These are phyloP conservation scores for Erpetoichthys calabaricus DNA, from an alignment of 2,797 vertebrate species.

Conservation along the genomic window DNA sequence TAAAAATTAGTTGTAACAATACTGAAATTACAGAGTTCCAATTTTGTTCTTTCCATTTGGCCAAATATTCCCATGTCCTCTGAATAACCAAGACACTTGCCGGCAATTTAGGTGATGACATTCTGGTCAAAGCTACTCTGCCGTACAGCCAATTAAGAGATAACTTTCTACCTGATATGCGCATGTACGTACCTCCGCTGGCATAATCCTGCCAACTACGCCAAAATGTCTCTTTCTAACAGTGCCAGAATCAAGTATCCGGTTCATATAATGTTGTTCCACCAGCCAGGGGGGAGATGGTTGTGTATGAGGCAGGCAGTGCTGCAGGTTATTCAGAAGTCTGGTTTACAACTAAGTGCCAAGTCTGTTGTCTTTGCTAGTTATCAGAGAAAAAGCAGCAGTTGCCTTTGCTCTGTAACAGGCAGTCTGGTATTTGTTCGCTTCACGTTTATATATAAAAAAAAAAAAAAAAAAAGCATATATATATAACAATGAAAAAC, in stretches of 20 bases:
- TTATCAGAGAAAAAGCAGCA: conserved; percentile 33
- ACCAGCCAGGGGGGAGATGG: background rate
- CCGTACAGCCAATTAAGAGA: no score
- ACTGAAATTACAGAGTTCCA: background rate
- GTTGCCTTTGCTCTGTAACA: conserved; percentile 40
- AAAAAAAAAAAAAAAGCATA: background rate
- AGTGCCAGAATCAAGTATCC: no score
- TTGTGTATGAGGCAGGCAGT: conserved; percentile 12
- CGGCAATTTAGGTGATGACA: no score
- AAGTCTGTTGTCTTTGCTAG: conserved; percentile 20
- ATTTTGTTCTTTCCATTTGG: conserved; percentile 22
- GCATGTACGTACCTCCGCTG: no score
- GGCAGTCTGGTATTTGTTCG: conserved; percentile 51
- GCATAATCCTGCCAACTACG: no score
- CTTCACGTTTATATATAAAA: conserved; percentile 9
- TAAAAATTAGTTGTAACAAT: conserved; percentile 10
- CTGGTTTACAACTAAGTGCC: conserved; percentile 9
- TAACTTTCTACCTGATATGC: no score
- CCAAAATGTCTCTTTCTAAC: no score
- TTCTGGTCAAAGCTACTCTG: no score
- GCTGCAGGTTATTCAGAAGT: conserved; percentile 42
- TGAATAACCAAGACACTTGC: conserved; percentile 33
- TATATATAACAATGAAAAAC: conserved; percentile 35
- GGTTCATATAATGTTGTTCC: no score
- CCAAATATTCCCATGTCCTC: conserved; percentile 27